Conservation (phyloP, 2,888 invertebrate species). For the Hipparchia semele region DNA sequence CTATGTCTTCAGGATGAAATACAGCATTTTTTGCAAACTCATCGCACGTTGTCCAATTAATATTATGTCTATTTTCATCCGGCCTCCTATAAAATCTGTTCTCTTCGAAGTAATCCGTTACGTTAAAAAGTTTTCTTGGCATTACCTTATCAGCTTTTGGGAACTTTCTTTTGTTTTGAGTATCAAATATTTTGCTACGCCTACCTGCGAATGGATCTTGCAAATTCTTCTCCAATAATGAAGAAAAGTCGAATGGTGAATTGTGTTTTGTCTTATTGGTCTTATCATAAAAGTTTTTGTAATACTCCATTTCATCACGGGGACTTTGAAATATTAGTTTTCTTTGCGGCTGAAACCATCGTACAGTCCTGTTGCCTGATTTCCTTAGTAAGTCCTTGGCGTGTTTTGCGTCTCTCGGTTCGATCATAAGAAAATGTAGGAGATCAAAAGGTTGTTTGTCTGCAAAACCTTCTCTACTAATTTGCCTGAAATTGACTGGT, state of each 20-base stretch:
- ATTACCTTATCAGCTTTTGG: neutral
- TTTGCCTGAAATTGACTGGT: constrained; percentile 56
- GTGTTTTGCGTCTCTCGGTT: constrained; percentile 38
- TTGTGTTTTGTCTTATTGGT: neutral
- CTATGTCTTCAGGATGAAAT: constrained; percentile 60
- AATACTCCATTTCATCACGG: constrained; percentile 41
- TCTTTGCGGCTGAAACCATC: constrained; percentile 2
- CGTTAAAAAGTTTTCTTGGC: constrained; percentile 5
- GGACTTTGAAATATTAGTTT: constrained; percentile 34
- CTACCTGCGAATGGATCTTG: constrained; percentile 11
- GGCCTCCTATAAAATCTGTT: constrained; percentile 40
- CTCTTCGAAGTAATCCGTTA: constrained; percentile 35
- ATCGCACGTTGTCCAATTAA: constrained; percentile 61
- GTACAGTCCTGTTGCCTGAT: neutral
- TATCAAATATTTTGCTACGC: neutral
- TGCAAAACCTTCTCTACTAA: constrained; percentile 51
- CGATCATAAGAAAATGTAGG: constrained; percentile 43
- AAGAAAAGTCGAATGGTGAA: constrained; percentile 43
- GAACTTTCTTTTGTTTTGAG: constrained; percentile 3
- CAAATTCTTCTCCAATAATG: constrained; percentile 46
- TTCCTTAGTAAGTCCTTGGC: constrained; percentile 34
- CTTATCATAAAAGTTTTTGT: constrained; percentile 24
- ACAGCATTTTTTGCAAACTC: constrained; percentile 53
- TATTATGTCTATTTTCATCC: neutral
- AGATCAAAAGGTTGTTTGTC: constrained; percentile 51